Evolutionary conservation across 2,113 vertebrate species (phyloP).

Genomic region (Nibea albiflora): DNA sequence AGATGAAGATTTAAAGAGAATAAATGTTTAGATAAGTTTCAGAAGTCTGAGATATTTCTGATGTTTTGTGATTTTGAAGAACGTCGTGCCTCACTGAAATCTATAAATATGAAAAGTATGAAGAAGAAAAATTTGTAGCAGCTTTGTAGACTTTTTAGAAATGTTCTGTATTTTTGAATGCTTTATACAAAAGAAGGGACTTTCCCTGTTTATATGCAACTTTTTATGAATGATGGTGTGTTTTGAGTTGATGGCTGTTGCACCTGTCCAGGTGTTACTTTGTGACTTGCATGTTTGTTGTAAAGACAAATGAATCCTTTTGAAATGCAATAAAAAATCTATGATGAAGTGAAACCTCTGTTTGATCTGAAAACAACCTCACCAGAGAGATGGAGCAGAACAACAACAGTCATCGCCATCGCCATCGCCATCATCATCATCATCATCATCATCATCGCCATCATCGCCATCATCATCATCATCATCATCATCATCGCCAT

Average conservation of each 20-base stretch:
- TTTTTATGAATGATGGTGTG: conserved; percentile 90
- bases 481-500: too few relatives aligned
- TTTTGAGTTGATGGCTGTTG: conserved; percentile 39
- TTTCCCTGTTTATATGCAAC: conserved; percentile 95
- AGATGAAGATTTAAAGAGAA: conserved; percentile 83
- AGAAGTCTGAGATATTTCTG: conserved; percentile 84
- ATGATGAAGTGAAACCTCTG: too few relatives aligned
- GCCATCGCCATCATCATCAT: too few relatives aligned
- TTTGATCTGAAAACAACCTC: too few relatives aligned
- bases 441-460: too few relatives aligned
- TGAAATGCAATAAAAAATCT: conserved; percentile 90
- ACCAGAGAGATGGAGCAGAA: too few relatives aligned
- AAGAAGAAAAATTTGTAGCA: conserved; percentile 94
- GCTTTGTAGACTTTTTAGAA: conserved; percentile 81
- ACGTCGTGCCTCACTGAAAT: conserved; percentile 95
- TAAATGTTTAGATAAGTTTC: conserved; percentile 80
- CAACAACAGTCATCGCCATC: too few relatives aligned
- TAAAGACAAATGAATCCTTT: conserved; percentile 89
- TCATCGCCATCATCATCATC: too few relatives aligned
- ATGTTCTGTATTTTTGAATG: conserved; percentile 91
- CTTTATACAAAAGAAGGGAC: conserved; percentile 94
- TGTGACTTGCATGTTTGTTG: conserved; percentile 92
- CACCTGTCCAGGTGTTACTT: conserved; percentile 82
- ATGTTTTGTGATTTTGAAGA: conserved; percentile 89
- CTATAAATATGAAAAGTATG: conserved; percentile 88